phyloP scores from a whole-genome alignment of 2,888 invertebrate species.

The Metopia argyrocephala region DNA sequence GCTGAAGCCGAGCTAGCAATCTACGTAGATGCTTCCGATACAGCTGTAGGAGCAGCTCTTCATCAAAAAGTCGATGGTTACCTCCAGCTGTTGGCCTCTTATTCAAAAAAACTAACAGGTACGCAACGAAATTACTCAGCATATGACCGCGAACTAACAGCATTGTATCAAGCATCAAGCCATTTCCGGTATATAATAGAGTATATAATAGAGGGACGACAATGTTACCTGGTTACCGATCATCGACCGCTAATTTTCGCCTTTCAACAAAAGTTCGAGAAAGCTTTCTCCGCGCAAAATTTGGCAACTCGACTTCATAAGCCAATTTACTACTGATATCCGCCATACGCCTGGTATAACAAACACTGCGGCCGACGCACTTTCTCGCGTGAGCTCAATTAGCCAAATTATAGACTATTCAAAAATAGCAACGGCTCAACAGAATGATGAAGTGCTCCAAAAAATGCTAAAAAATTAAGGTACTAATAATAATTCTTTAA shows the following conservation, averaged over 20 bases:
- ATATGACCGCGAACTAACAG: slow-evolving; percentile 4
- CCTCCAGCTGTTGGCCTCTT: slow-evolving; percentile 35
- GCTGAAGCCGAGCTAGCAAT: slow-evolving; percentile 3
- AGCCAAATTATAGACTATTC: slow-evolving; percentile 6
- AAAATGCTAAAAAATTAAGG: slow-evolving; percentile 2
- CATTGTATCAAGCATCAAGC: neutral
- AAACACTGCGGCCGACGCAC: slow-evolving; percentile 13
- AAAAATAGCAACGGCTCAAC: slow-evolving; percentile 64
- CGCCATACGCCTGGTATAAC: slow-evolving; percentile 12
- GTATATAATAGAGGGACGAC: slow-evolving; percentile 17
- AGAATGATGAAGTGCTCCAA: neutral
- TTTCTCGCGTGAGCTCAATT: slow-evolving; percentile 51
- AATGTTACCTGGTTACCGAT: slow-evolving; percentile 9
- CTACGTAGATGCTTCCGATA: slow-evolving; percentile 18
- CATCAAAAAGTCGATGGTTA: slow-evolving; percentile 13
- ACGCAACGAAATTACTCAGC: slow-evolving; percentile 48
- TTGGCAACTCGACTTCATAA: neutral
- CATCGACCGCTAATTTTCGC: slow-evolving; percentile 27
- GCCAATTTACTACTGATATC: neutral
- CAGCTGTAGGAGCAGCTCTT: slow-evolving; percentile 37
- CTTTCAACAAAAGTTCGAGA: slow-evolving; percentile 27
- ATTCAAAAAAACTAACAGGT: slow-evolving; percentile 29
- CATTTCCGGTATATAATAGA: slow-evolving; percentile 15
- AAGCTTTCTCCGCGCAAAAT: neutral
- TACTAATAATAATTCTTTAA: neutral